Evolutionary conservation across 2,113 vertebrate genomes (phyloP), one percentile per base, ranked within the genome.

Genomic region (Lepisosteus oculatus): DNA sequence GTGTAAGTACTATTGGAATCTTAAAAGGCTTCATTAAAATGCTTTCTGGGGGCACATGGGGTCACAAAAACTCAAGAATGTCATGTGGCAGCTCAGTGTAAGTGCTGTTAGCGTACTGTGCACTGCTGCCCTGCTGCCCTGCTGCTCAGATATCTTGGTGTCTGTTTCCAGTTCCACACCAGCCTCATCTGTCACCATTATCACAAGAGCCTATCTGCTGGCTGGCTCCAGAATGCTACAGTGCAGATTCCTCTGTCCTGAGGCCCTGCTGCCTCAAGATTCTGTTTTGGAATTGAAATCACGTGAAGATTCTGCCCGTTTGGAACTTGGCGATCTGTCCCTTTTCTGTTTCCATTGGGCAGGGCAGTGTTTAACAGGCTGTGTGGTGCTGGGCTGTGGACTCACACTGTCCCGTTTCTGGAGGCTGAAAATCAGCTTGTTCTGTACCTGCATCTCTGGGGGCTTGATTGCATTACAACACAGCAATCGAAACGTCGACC

Each of bases 131-230:
- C 42, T 80, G 77, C 61, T 69, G 47, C 47, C 54, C 42, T 80
- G 77, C 61, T 69, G 47, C 47, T 51, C 47, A 51, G 47, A 51
- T 51, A 5, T 6, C 65, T 29, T 71, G 45, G 55, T 78, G 71
- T 83, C 73, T 77, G 78, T 80, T 76, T 81, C 79, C 68, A 76
- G 78, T 82, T 77, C 66, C 73, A 61, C 63, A 57, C 56, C 59
- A 41, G 73, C 78, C 78, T 69, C 69, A 70, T 69, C 69, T 80
- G 77, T 79, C 68, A 75, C 55, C 8, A 43, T 74, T 85, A 82
- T 86, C 78, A 72, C 69, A 72, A 45, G 8, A 15, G 44, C 70
- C 82, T 84, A 84, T 83, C 85, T 78, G 68, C 55, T 74, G 51
- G 43, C 64, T 64, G 75, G 77, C 80, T 80, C 79, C 77, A 71